A percentile compares a stretch with the other conserved stretches of the same genome.
phyloP scores from a whole-genome alignment of 2,797 vertebrate genomes.

The Hoplostethus mediterraneus region DNA sequence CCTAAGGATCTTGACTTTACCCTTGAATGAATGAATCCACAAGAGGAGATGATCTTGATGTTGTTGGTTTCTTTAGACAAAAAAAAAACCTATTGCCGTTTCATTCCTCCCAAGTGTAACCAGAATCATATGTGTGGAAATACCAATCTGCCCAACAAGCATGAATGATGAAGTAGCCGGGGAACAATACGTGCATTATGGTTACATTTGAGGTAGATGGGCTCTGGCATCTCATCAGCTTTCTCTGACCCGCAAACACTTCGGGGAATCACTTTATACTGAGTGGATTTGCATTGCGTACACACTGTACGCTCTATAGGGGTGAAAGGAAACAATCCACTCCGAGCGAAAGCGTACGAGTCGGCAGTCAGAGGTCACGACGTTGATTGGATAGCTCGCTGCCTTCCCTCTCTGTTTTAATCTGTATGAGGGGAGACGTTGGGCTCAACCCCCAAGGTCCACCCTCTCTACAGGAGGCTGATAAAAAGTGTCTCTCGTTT shows the following conservation, averaged over 20 bases:
- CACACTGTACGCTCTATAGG: background rate
- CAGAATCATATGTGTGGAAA: background rate
- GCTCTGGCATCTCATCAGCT: conserved; percentile 22
- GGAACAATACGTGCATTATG: background rate
- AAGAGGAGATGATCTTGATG: no score
- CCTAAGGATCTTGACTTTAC: no score
- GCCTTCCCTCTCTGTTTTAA: conserved; percentile 4
- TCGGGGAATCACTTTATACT: conserved; percentile 16
- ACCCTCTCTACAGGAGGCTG: background rate
- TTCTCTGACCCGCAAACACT: conserved; percentile 19
- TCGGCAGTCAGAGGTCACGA: conserved; percentile 9
- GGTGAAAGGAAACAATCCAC: conserved; percentile 1
- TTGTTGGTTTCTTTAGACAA: no score
- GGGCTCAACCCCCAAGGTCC: background rate
- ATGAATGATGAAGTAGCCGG: background rate
- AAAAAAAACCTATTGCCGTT: no score
- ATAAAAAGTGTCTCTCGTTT: background rate
- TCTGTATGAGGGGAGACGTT: background rate
- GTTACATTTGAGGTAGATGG: conserved; percentile 23
- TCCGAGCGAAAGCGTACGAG: conserved; percentile 2
- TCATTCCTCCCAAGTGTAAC: background rate
- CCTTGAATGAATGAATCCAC: no score
- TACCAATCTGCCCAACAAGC: background rate
- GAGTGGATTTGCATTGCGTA: conserved; percentile 21
- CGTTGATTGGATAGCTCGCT: conserved; percentile 4